Evolutionary conservation across 1,140 invertebrate genomes (phyloP).

Genomic region (Cyrtorhinus lividipennis): DNA sequence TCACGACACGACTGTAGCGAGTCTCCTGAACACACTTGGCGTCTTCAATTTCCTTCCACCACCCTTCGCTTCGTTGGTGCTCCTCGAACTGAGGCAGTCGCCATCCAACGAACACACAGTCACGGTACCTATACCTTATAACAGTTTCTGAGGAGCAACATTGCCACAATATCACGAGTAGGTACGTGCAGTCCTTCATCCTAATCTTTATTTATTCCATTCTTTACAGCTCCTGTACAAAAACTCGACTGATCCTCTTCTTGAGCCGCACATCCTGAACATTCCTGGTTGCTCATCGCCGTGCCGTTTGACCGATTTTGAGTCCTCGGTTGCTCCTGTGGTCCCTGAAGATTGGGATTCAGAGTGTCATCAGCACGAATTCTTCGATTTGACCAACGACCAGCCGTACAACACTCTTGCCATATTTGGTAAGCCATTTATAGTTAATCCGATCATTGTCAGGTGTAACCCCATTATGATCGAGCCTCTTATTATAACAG

Average conservation of each 20-base stretch:
- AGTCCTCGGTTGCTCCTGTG: constrained; percentile 34
- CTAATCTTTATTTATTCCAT: too few relatives aligned
- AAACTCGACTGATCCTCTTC: constrained; percentile 35
- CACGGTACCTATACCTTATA: constrained; percentile 28
- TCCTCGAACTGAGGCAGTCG: constrained; percentile 32
- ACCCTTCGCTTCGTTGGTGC: constrained; percentile 57
- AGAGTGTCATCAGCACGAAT: constrained; percentile 32
- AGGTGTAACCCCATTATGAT: too few relatives aligned
- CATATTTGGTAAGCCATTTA: constrained; percentile 17
- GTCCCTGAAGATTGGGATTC: constrained; percentile 40
- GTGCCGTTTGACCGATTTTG: constrained; percentile 43
- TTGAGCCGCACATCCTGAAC: constrained; percentile 33
- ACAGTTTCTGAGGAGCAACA: constrained; percentile 8
- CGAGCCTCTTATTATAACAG: too few relatives aligned
- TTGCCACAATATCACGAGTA: too few relatives aligned
- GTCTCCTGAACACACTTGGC: constrained; percentile 53
- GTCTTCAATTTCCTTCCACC: constrained; percentile 59
- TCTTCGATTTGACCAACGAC: constrained; percentile 12
- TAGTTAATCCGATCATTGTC: not conserved
- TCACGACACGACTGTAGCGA: constrained; percentile 71
- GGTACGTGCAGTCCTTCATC: too few relatives aligned
- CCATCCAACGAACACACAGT: constrained; percentile 30
- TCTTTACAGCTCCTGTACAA: constrained; percentile 50
- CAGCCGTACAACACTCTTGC: constrained; percentile 19
- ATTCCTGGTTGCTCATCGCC: constrained; percentile 41